Conservation (phyloP, 35 echinoderm and acorn worm species). For the Patiria miniata region DNA sequence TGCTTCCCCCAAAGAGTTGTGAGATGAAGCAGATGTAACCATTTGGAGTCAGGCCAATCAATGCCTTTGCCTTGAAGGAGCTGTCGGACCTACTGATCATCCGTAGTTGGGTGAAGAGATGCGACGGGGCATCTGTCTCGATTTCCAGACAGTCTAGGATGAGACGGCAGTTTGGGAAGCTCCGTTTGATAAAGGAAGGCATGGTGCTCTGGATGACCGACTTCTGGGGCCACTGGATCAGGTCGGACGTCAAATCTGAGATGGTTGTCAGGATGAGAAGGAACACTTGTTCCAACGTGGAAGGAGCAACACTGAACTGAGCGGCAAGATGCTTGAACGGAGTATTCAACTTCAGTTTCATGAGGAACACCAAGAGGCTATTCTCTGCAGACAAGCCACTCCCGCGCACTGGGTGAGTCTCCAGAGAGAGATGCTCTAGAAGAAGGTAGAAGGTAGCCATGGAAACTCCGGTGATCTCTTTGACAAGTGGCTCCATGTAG, state of each 20-base stretch:
- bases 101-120: background rate
- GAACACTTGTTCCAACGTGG: background rate
- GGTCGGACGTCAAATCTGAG: background rate
- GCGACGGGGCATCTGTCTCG: background rate
- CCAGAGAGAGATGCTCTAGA: background rate
- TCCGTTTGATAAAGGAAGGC: background rate
- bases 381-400: background rate
- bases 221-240: background rate
- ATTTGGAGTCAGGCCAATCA: background rate
- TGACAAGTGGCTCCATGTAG: background rate
- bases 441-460: background rate
- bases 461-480: background rate
- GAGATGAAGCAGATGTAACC: constrained; percentile 6
- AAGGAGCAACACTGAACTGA: background rate
- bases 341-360: background rate
- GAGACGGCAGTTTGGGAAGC: background rate
- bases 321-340: background rate
- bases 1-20: background rate
- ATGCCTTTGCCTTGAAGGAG: background rate
- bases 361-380: background rate
- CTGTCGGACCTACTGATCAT: background rate
- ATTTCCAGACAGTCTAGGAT: constrained; percentile 1
- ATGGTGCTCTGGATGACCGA: background rate
- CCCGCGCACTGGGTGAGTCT: background rate
- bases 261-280: background rate